Evolutionary conservation across 2,888 invertebrate genomes (phyloP), one percentile per base, ranked within the genome.

Genomic region (Scaptomyza tumidula): DNA sequence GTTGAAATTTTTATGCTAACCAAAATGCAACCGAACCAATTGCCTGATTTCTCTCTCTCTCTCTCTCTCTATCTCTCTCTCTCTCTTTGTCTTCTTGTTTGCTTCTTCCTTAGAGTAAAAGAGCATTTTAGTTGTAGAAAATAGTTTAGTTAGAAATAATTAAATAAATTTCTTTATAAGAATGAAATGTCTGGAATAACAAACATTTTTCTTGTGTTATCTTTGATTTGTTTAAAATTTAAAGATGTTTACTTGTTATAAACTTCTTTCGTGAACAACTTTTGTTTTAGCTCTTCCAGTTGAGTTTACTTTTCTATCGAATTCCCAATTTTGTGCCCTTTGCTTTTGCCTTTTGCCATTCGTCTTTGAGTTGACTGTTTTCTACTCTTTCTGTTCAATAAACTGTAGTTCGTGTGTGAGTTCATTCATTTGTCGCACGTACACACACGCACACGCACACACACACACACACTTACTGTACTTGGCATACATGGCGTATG

Each of bases 401-500:
- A 86, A 83, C 84, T 86, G 86, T 80, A 88, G 73, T 80, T 84
- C 73, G 19, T 24, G 29, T 41, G 45, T 78, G 69, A 75, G 76
- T 78, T 68, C 80, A 78, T 78, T 78, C 72, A 86, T 88, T 88
- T 88, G 84, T 80, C 68, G 73, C 76, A 75, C 68, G 56, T 56
- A 46, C 61, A 72, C 59, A 66, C 63, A 68, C 67, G 50, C 59
- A 48, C n/a, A n/a, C n/a, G n/a, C n/a, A n/a, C 55, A 53, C 57
- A 54, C 33, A 55, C 44, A 45, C 59, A 54, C 52, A 48, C 58
- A 48, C 55, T 70, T 61, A 65, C 73, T 86, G 86, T 67, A 59
- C 75, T 70, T 88, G 87, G 87, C 90, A 83, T 82, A 78, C 80
- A 75, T 90, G 89, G 87, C 90, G 89, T 90, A 90, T 90, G 90